Conservation (phyloP, 2,888 invertebrate species). For the Choristoneura rosaceana region DNA sequence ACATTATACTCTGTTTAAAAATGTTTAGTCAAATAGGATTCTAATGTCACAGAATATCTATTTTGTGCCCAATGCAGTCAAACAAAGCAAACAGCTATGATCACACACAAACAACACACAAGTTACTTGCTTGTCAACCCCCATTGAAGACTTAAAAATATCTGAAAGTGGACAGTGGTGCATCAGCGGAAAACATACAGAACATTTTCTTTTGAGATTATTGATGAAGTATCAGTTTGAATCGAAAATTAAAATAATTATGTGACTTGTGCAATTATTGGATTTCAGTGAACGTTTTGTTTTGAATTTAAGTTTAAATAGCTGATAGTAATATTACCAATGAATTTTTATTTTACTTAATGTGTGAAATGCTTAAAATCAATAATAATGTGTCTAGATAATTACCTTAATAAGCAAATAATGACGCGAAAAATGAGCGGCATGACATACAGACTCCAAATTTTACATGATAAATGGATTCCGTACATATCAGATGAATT, state of each 20-base stretch:
- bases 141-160: conserved; percentile 61
- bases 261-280: background rate
- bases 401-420: conserved; percentile 70
- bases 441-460: conserved; percentile 65
- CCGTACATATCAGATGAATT: conserved; percentile 57
- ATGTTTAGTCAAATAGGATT: background rate
- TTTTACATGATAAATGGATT: conserved; percentile 59
- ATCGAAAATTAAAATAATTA: conserved; percentile 1
- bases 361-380: background rate
- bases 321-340: too few species aligned
- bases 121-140: conserved; percentile 72
- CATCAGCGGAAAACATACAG: conserved; percentile 12
- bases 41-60: background rate
- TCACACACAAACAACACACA: conserved; percentile 46
- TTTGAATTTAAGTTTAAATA: too few species aligned
- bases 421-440: conserved; percentile 68
- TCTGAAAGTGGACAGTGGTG: conserved; percentile 54
- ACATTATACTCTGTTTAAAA: background rate
- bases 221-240: background rate
- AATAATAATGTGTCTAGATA: conserved; percentile 36
- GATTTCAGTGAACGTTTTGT: too few species aligned
- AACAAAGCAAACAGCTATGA: conserved; percentile 19
- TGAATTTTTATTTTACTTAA: too few species aligned
- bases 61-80: background rate
- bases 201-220: conserved; percentile 4